Conservation (phyloP, 1,140 invertebrate genomes). For the Aleiodes sp. region DNA sequence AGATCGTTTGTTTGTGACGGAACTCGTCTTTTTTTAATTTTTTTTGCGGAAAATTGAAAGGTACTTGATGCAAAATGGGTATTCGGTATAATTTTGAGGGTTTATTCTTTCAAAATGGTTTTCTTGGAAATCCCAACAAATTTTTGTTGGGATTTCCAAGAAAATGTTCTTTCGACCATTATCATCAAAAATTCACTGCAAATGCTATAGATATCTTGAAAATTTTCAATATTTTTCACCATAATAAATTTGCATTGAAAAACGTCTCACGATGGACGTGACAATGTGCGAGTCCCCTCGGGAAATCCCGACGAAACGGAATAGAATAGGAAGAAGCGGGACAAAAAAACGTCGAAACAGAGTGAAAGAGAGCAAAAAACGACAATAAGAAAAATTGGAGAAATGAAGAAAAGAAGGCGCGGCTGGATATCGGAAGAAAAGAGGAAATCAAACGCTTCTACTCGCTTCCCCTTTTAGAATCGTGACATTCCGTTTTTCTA, state of each 20-base stretch:
- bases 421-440: constrained; percentile 26
- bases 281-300: background rate
- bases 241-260: background rate
- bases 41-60: too few species aligned
- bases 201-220: too few species aligned
- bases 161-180: too few species aligned
- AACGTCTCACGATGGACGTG: background rate
- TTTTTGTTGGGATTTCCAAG: too few species aligned
- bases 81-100: too few species aligned
- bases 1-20: too few species aligned
- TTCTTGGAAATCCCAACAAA: too few species aligned
- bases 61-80: too few species aligned
- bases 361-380: constrained; percentile 17
- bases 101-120: too few species aligned
- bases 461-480: background rate
- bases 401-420: background rate
- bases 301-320: constrained; percentile 14
- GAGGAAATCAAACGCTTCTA: constrained; percentile 35
- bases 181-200: too few species aligned
- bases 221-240: background rate
- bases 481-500: constrained; percentile 22
- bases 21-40: too few species aligned
- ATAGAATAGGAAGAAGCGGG: background rate
- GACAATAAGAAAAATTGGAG: background rate
- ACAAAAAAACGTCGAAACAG: background rate